Evolutionary conservation across 2,888 invertebrate species (phyloP).

Genomic region (Monopis laevigella): DNA sequence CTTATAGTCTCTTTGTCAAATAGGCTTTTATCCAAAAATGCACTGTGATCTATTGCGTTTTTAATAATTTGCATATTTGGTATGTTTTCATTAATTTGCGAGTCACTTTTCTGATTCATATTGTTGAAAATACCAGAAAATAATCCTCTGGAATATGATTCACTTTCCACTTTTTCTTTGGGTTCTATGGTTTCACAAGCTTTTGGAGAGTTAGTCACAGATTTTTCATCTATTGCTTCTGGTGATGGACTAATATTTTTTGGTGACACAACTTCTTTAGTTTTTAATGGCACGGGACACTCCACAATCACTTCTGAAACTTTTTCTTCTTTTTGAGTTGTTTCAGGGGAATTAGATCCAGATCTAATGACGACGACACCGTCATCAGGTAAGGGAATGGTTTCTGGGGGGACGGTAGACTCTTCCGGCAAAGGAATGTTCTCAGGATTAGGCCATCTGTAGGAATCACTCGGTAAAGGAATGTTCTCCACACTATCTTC

Average conservation of each 20-base stretch:
- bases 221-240: no score
- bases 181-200: no score
- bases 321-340: not conserved
- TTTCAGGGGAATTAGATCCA: conserved; percentile 18
- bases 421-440: not conserved
- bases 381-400: no score
- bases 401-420: not conserved
- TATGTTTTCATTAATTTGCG: conserved; percentile 43
- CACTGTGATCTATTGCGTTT: conserved; percentile 62
- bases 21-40: conserved; percentile 52
- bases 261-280: no score
- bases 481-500: conserved; percentile 11
- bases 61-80: conserved; percentile 59
- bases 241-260: no score
- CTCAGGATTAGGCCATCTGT: no score
- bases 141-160: conserved; percentile 47
- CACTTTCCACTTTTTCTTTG: no score
- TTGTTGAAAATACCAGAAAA: conserved; percentile 57
- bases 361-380: conserved; percentile 24
- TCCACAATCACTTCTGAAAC: no score
- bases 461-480: not conserved
- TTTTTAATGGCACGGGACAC: no score
- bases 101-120: no score
- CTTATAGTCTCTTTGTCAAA: conserved; percentile 48
- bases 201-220: no score